These are phyloP conservation scores for Trachelus tabidus DNA, from an alignment of 2,888 invertebrate species.

Conservation along the genomic window DNA sequence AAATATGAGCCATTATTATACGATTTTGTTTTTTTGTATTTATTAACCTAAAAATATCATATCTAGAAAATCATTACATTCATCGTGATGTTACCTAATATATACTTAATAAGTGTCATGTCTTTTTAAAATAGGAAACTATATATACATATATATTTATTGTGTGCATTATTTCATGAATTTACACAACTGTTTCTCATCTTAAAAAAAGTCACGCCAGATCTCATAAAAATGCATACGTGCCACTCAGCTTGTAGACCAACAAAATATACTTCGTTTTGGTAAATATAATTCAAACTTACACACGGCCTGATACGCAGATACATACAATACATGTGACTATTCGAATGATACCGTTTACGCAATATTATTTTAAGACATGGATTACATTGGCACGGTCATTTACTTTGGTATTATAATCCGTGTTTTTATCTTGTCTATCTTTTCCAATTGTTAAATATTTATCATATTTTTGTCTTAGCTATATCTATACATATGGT, in stretches of 20 bases:
- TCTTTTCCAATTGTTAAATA: neutral
- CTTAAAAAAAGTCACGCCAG: neutral
- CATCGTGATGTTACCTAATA: neutral
- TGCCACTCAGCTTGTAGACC: too few relatives aligned
- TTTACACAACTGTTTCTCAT: neutral
- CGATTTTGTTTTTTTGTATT: neutral
- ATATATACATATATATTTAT: too few relatives aligned
- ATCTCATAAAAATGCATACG: neutral
- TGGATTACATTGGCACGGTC: neutral
- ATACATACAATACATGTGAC: neutral
- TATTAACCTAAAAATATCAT: neutral
- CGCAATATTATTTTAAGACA: neutral
- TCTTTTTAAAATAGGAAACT: too few relatives aligned
- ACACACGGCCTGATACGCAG: neutral
- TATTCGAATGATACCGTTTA: neutral
- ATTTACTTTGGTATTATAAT: neutral
- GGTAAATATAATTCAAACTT: neutral
- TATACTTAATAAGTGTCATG: neutral
- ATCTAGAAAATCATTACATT: neutral
- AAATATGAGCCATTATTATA: neutral
- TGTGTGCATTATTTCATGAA: neutral
- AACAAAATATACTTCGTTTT: neutral
- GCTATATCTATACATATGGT: too few relatives aligned
- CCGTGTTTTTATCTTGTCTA: neutral
- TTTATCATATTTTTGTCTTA: too few relatives aligned